Base-by-base conservation (phyloP, 2,888 invertebrate species). In the Folsomia manolachei region DNA sequence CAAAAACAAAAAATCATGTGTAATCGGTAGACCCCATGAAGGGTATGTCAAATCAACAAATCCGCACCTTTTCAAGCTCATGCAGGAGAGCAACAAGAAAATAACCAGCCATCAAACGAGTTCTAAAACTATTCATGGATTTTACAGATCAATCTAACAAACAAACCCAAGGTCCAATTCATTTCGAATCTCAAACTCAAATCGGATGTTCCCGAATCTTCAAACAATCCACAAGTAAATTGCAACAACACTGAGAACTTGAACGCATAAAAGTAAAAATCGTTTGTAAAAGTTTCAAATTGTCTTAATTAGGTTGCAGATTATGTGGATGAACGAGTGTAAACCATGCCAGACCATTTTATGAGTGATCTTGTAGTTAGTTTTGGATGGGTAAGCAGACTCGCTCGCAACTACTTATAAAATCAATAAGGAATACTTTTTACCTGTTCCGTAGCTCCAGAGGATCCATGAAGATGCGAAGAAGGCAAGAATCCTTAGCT, bases 401-500 rank as follows among this genome's bases (percentile, higher is more conserved):
- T 39, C 39, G 7, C 39, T 39, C 39, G 4, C 7, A 39, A 39
- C 14, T 14, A 39, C 7, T 4, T 4, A 39, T 14, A 39, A 39
- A 39, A 39, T 9, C 39, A 39, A 39, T 4, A 39, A 39, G 39
- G 7, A 39, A 39, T 9, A 39, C 39, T 39, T 39, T 14, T 39
- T 61, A 79, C 79, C 79, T 79, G 76, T 66, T 78, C 73, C 75
- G 76, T 78, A 76, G 79, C 76, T 79, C 78, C 78, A 76, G 67
- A 79, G 76, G 63, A 79, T 78, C 76, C 75, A 78, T 27, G 75
- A 68, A 74, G 79, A 78, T 53, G 78, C 75, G 61, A 78, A 69
- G 69, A 77, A 71, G 21, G 71, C 77, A 27, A 77, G 62, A 19
- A 77, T 73, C 27, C 78, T 61, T n/a, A 77, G 71, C 24, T 51